Base-by-base conservation (phyloP, 2,797 vertebrate species). In the Chiropotes sagulatus region DNA sequence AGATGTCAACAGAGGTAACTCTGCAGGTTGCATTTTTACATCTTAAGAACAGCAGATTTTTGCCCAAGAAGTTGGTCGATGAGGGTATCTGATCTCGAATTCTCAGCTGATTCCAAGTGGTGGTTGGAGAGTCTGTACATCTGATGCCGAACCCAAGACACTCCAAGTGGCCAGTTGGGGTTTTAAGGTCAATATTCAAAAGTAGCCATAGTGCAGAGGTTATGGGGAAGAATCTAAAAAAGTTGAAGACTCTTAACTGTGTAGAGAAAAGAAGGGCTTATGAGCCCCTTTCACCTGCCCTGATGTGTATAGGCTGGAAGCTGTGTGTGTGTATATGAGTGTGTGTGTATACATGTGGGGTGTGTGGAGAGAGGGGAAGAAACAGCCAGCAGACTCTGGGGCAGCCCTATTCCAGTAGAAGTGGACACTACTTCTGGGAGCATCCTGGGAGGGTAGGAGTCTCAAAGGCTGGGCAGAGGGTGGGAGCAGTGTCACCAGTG, bases 41-140 rank as follows among this genome's bases (percentile, higher is more conserved):
- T 85, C 70, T 89, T 79, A 78, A 39, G 30, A 94, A 46, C 15
- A 57, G 50, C 67, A 84, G 82, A 54, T 44, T 93, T 91, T 97
- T 73, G 46, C 79, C 70, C 64, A 39, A 54, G 84, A 76, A 30
- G n/a, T 52, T 84, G 90, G 46, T 57, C 54, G 33, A 13, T 5
- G 20, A 95, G 64, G 20, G 67, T 13, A 3, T 72, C 28, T 20
- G 9, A 39, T 58, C 78, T 88, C 73, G 41, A 52, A 28, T n/a
- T 39, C 78, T 95, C 46, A 58, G 81, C 80, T 17, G 20, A 28
- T 75, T 78, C n/a, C 39, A 48, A 44, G 36, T 19, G 24, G 14
- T 19, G n/a, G 12, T 41, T 8, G 7, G 61, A n/a, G 72, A 41
- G 52, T 44, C 61, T 82, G 9, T 67, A 24, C 28, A 54, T 76